These are phyloP conservation scores for Apteryx mantelli DNA, from an alignment of 2,113 vertebrate species.

Conservation along the genomic window DNA sequence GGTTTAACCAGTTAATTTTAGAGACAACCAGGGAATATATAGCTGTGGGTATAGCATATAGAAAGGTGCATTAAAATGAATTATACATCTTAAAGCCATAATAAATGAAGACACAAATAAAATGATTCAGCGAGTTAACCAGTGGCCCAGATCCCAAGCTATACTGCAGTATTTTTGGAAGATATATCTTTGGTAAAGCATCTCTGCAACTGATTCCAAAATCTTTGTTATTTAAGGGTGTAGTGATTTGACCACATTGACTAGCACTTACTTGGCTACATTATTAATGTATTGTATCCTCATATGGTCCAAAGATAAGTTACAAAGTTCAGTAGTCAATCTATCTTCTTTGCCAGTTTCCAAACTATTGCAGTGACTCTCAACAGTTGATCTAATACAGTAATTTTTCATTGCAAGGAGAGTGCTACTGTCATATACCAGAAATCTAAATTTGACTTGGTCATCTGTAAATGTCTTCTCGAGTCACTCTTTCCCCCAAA, in stretches of 20 bases:
- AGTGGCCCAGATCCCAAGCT: background rate
- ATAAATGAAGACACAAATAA: background rate
- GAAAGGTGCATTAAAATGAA: background rate
- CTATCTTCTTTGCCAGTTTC: background rate
- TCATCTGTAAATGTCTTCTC: background rate
- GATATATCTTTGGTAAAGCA: background rate
- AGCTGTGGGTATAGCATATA: background rate
- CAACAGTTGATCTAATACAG: background rate
- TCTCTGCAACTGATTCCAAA: background rate
- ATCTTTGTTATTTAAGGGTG: background rate
- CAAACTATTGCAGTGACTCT: background rate
- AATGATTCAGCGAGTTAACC: background rate
- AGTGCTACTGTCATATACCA: background rate
- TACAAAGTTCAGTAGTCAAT: background rate
- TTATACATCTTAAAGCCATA: background rate
- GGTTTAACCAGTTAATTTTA: slow-evolving; percentile 18
- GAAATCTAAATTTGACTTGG: background rate
- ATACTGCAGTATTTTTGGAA: background rate
- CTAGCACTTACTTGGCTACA: background rate
- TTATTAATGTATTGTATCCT: background rate
- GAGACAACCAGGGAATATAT: background rate
- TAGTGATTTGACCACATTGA: background rate
- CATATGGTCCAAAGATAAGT: background rate
- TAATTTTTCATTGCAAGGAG: background rate
- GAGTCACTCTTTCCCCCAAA: background rate